A percentile compares a stretch with the other conserved stretches of the same genome.
Conservation (phyloP, 2,113 vertebrate genomes). For the Eulacestoma nigropectus region DNA sequence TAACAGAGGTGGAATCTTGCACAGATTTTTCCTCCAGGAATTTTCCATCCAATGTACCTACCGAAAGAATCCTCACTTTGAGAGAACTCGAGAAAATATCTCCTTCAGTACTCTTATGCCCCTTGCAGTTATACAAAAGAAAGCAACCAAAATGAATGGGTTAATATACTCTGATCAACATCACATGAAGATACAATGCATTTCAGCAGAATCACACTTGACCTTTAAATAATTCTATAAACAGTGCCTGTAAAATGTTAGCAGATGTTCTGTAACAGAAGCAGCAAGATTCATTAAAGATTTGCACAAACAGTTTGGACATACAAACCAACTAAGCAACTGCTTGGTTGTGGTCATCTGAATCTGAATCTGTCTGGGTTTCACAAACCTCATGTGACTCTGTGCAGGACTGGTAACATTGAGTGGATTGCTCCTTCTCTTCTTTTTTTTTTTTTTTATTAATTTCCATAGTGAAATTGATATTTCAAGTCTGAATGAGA, state of each 20-base stretch:
- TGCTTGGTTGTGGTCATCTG: background rate
- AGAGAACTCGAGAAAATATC: background rate
- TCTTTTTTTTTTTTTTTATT: background rate
- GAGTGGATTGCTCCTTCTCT: background rate
- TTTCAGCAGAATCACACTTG: background rate
- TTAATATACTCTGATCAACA: background rate
- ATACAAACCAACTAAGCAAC: background rate
- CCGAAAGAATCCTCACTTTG: background rate
- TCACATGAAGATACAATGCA: background rate
- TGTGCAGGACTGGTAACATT: background rate
- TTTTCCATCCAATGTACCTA: background rate
- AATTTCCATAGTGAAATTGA: background rate
- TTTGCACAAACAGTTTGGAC: background rate
- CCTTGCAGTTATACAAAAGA: background rate
- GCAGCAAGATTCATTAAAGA: background rate
- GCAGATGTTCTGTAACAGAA: background rate
- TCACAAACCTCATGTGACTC: background rate
- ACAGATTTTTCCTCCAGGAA: background rate
- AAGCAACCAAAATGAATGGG: background rate
- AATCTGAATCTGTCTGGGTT: background rate
- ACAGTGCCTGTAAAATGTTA: background rate
- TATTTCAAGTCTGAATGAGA: background rate
- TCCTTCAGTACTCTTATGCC: background rate
- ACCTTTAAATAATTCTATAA: conserved; percentile 8
- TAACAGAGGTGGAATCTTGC: background rate